Percentiles rank a stretch among this genome's conserved stretches.
Conservation (phyloP, 2,113 vertebrate species). For the Larimichthys crocea region DNA sequence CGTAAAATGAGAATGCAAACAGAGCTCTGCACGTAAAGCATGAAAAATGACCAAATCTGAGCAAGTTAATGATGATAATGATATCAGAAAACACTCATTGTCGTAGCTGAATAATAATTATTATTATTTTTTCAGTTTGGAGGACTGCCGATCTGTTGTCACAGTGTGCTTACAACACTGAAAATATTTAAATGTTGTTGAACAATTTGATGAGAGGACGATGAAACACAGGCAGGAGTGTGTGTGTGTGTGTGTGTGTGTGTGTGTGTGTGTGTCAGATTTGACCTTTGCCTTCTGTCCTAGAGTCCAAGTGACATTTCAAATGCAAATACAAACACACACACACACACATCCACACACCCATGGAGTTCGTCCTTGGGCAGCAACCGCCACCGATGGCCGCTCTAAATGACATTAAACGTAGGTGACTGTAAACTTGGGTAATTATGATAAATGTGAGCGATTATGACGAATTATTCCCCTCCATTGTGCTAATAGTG, state of each 20-base stretch:
- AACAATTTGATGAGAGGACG: background rate
- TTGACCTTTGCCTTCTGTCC: slow-evolving; percentile 54
- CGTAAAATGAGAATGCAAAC: too few species aligned
- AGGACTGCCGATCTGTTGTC: background rate
- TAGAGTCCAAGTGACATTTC: slow-evolving; percentile 57
- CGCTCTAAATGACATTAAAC: slow-evolving; percentile 66
- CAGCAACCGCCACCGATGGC: slow-evolving; percentile 31
- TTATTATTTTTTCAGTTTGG: too few species aligned
- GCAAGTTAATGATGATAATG: too few species aligned
- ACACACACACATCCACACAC: background rate
- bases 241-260: background rate
- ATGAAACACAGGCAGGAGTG: background rate
- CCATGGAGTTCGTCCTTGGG: slow-evolving; percentile 60
- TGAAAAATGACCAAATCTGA: too few species aligned
- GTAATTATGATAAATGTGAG: slow-evolving; percentile 79
- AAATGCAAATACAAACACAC: slow-evolving; percentile 55
- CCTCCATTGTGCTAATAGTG: slow-evolving; percentile 73
- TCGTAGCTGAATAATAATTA: too few species aligned
- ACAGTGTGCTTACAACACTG: background rate
- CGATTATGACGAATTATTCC: slow-evolving; percentile 73
- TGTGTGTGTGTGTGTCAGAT: slow-evolving; percentile 21
- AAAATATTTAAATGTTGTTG: background rate
- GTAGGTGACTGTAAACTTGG: slow-evolving; percentile 77
- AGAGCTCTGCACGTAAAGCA: too few species aligned
- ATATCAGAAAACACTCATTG: too few species aligned